Conservation (phyloP, 2,113 vertebrate species). For the Isurus oxyrinchus region DNA sequence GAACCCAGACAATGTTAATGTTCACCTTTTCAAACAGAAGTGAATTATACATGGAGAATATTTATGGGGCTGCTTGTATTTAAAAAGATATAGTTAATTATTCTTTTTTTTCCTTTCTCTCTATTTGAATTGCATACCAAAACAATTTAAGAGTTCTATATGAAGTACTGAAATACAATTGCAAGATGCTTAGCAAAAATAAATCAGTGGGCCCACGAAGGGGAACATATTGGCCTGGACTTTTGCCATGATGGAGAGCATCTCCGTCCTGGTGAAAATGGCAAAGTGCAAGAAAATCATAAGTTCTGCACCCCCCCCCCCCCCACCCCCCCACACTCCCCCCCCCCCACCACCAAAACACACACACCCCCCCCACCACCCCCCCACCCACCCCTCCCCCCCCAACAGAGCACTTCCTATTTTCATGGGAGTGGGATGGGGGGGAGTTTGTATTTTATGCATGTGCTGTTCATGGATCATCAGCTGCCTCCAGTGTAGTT, state of each 20-base stretch:
- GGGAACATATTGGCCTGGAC: background rate
- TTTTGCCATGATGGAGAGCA: too few relatives aligned
- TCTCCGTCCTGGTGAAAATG: background rate
- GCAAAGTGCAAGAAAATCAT: too few relatives aligned
- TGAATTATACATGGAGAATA: conserved; percentile 13
- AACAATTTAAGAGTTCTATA: background rate
- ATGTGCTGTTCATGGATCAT: too few relatives aligned
- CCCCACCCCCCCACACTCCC: too few relatives aligned
- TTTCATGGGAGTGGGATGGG: too few relatives aligned
- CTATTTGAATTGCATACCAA: background rate
- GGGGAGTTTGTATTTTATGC: too few relatives aligned
- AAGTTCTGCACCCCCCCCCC: too few relatives aligned
- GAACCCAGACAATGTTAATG: conserved; percentile 34
- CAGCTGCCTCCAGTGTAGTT: too few relatives aligned
- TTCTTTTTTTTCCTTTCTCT: background rate
- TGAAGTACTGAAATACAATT: background rate
- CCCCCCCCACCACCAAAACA: too few relatives aligned
- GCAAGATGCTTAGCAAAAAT: background rate
- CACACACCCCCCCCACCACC: too few relatives aligned
- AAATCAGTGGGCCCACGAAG: background rate
- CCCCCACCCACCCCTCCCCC: too few relatives aligned
- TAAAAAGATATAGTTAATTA: background rate
- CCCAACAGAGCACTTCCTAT: too few relatives aligned
- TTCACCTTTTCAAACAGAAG: background rate
- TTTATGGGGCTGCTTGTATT: background rate